phyloP scores from a whole-genome alignment of 2,888 invertebrate genomes.

The Drosophila demipolita region DNA sequence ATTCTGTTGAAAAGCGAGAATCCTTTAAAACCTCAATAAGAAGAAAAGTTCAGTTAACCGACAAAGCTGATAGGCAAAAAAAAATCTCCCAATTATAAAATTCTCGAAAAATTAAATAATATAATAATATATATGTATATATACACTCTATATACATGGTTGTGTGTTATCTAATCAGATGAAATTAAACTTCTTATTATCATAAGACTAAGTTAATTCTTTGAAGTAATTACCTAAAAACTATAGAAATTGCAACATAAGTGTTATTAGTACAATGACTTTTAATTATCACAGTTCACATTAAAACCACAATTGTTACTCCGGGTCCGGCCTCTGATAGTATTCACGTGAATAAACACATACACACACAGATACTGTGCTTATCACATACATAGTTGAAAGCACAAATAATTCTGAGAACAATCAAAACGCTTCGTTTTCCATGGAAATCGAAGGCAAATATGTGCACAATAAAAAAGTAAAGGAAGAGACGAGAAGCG shows the following conservation, averaged over 20 bases:
- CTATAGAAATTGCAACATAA: neutral
- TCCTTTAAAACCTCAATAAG: no score
- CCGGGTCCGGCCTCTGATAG: slow-evolving; percentile 38
- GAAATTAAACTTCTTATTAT: neutral
- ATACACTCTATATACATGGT: neutral
- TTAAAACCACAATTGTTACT: slow-evolving; percentile 27
- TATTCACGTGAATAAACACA: slow-evolving; percentile 19
- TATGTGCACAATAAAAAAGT: slow-evolving; percentile 52
- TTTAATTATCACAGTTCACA: slow-evolving; percentile 33
- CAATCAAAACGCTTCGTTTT: slow-evolving; percentile 76
- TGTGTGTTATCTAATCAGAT: slow-evolving; percentile 5
- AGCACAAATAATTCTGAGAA: slow-evolving; percentile 71
- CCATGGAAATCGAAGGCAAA: slow-evolving; percentile 69
- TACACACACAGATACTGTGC: slow-evolving; percentile 16
- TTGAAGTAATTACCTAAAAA: neutral
- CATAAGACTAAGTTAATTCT: neutral
- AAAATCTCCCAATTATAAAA: slow-evolving; percentile 13
- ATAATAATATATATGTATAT: neutral
- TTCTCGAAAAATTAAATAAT: slow-evolving; percentile 18
- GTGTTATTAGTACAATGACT: slow-evolving; percentile 3
- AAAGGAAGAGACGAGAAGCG: neutral
- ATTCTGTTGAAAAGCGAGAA: neutral
- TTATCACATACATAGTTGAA: slow-evolving; percentile 60
- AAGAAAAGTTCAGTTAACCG: neutral
- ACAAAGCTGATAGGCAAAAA: slow-evolving; percentile 26